Conservation (phyloP, 1,140 invertebrate species). For the Scaptomyza hsui region DNA sequence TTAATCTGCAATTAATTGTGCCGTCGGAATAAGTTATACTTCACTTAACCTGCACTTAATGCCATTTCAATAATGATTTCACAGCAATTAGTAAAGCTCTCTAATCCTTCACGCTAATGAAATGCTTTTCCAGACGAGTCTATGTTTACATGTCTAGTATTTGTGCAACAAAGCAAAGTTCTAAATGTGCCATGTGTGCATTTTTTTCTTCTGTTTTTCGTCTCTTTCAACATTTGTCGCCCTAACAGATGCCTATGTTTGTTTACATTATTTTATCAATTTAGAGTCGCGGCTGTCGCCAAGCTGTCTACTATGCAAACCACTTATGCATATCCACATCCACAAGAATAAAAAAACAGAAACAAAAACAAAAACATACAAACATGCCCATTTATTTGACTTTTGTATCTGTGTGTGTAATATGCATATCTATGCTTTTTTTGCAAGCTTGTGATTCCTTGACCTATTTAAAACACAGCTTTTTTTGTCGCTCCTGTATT, state of each 20-base stretch:
- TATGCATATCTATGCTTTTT: conserved; percentile 32
- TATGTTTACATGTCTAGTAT: too few species aligned
- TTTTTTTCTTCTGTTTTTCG: not conserved
- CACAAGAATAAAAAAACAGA: conserved; percentile 8
- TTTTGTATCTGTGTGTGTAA: conserved; percentile 6
- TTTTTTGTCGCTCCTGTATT: too few species aligned
- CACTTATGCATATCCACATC: conserved; percentile 2
- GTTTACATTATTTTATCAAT: conserved; percentile 29
- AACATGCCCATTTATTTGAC: not conserved
- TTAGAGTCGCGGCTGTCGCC: conserved; percentile 28
- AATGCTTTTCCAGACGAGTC: too few species aligned
- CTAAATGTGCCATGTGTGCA: not conserved
- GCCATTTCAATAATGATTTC: too few species aligned
- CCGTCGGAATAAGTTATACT: too few species aligned
- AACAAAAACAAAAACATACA: conserved; percentile 2
- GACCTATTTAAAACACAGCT: conserved; percentile 26
- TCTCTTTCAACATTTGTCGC: not conserved
- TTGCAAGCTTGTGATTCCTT: conserved; percentile 22
- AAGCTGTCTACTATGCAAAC: conserved; percentile 49
- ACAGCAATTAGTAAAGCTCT: too few species aligned
- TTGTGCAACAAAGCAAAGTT: too few species aligned
- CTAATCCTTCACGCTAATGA: too few species aligned
- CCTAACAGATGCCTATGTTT: conserved; percentile 16
- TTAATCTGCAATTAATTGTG: too few species aligned
- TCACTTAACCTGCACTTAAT: too few species aligned